Conservation (phyloP, 2,113 vertebrate genomes). For the Heteronetta atricapilla region DNA sequence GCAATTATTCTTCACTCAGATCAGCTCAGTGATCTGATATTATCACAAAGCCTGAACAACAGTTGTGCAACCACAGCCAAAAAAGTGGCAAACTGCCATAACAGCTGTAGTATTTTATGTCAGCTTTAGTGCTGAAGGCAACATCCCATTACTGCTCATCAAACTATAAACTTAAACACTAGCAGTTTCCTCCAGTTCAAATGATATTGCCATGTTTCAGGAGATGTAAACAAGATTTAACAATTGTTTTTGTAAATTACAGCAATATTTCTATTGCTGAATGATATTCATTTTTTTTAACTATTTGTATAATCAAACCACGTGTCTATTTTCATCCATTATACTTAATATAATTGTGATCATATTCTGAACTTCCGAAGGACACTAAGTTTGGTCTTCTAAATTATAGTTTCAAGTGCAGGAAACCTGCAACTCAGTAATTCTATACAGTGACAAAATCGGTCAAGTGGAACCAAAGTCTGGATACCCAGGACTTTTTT, state of each 20-base stretch:
- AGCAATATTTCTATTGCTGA: background rate
- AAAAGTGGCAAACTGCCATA: background rate
- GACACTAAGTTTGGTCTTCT: background rate
- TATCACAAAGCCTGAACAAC: background rate
- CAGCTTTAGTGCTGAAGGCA: background rate
- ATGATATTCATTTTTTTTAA: background rate
- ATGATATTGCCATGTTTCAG: background rate
- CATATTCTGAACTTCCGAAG: background rate
- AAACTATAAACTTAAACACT: background rate
- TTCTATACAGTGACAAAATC: background rate
- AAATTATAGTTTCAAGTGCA: background rate
- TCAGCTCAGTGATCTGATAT: background rate
- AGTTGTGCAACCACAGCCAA: background rate
- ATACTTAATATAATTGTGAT: background rate
- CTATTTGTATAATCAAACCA: background rate
- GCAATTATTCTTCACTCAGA: background rate
- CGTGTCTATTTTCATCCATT: background rate
- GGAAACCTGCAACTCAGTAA: background rate
- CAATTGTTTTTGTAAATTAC: background rate
- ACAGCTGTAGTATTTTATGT: background rate
- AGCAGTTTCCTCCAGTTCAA: background rate
- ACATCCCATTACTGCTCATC: background rate
- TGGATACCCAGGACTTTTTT: background rate
- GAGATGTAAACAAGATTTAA: background rate
- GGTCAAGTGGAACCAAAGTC: background rate